Conservation (phyloP, 2,797 vertebrate species). For the Sarcoramphus papa region DNA sequence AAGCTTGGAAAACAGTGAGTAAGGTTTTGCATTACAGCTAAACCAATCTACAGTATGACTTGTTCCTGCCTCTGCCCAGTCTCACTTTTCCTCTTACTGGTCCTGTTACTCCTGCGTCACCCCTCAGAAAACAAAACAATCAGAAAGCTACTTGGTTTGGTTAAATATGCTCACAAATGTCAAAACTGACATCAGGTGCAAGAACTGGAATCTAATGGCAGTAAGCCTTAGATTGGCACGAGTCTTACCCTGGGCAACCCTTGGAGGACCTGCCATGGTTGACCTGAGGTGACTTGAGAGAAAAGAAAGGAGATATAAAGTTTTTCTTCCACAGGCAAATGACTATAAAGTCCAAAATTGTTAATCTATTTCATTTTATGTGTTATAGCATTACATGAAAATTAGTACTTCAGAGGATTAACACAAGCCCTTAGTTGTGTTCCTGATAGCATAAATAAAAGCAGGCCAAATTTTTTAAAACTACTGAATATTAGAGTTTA, state of each 20-base stretch:
- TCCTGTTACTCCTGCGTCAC: neutral
- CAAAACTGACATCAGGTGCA: neutral
- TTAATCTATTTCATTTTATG: neutral
- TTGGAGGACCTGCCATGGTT: neutral
- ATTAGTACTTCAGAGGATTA: neutral
- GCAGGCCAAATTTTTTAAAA: neutral
- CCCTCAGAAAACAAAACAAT: neutral
- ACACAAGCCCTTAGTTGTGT: neutral
- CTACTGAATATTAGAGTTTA: neutral
- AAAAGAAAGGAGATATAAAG: neutral
- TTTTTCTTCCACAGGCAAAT: neutral
- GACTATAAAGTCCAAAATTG: neutral
- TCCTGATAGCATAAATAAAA: neutral
- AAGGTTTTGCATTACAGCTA: neutral
- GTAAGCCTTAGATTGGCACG: neutral
- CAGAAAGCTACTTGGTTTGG: neutral
- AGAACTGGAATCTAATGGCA: neutral
- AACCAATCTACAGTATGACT: neutral
- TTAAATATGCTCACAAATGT: neutral
- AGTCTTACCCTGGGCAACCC: neutral
- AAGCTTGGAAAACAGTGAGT: neutral
- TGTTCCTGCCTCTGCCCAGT: neutral
- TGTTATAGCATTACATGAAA: neutral
- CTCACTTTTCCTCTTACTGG: neutral
- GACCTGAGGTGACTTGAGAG: neutral